Conservation (phyloP, 2,888 invertebrate genomes). For the Colostygia pectinataria region DNA sequence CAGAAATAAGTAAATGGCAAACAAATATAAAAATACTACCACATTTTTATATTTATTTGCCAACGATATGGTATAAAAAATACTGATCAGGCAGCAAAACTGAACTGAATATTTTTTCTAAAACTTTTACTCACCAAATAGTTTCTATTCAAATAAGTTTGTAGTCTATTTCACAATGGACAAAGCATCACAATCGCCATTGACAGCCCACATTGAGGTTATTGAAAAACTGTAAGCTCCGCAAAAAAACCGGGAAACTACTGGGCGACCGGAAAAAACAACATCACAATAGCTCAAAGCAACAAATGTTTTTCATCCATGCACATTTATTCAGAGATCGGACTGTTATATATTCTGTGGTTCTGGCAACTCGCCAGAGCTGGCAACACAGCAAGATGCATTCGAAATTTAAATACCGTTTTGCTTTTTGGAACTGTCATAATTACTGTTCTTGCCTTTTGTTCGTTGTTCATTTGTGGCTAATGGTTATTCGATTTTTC, state of each 20-base stretch:
- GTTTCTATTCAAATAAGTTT: background rate
- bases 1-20: too few relatives aligned
- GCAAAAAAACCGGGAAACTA: slow-evolving; percentile 1
- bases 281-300: slow-evolving; percentile 42
- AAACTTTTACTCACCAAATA: background rate
- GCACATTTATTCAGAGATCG: slow-evolving; percentile 55
- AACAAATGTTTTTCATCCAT: slow-evolving; percentile 58
- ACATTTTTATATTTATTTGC: too few relatives aligned
- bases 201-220: background rate
- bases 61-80: too few relatives aligned
- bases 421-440: background rate
- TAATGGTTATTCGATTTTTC: too few relatives aligned
- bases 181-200: background rate
- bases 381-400: slow-evolving; percentile 42
- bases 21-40: too few relatives aligned
- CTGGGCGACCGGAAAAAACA: slow-evolving; percentile 4
- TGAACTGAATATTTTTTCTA: background rate
- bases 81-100: too few relatives aligned
- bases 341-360: slow-evolving; percentile 10
- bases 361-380: slow-evolving; percentile 48
- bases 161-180: background rate
- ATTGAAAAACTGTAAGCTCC: slow-evolving; percentile 5
- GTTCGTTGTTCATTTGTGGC: background rate
- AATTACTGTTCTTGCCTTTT: background rate
- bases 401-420: slow-evolving; percentile 28